Base-by-base conservation (phyloP, 2,888 invertebrate species). In the Plebejus melissa region DNA sequence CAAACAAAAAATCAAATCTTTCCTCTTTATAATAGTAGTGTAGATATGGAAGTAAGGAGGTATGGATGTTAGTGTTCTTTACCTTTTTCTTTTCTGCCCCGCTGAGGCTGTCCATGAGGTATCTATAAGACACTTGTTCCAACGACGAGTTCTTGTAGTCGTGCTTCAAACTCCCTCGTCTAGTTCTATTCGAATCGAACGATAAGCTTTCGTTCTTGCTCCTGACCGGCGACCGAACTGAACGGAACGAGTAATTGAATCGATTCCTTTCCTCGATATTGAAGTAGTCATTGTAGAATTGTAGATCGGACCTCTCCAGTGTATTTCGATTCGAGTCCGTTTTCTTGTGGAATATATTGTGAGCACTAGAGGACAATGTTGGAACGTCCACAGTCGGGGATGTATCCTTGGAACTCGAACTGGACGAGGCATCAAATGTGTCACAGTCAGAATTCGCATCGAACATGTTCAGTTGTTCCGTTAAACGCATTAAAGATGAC, bases 401-500 rank as follows among this genome's bases (percentile, higher is more conserved):
- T 0, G 96, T 94, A n/a, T 91, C 91, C 74, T 90, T 88, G 2
- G 90, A 89, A 94, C 96, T 83, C 87, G 95, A 77, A 93, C 94
- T 85, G 83, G 95, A 85, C 82, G 94, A 78, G 91, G 96, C 83
- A 60, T 86, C 87, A 94, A 95, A 54, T 94, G 96, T 74, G 94
- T 97, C 77, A 94, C 95, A 94, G 81, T 97, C 97, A 0, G 97
- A 96, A 76, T 95, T 96, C 2, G 96, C 84, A 80, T 97, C 97
- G 77, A 96, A 94, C 71, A 95, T 93, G 77, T 95, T 96, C 22
- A 97, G 87, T 83, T 97, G 97, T 82, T 97, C 97, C 0, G 97
- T 97, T 36, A 97, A 95, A 57, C 96, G 95, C 82, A 96, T 95
- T 86, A 97, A 96, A 0, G 97, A 96, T 0, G 97, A 96, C 81